Evolutionary conservation across 2,888 invertebrate species (phyloP), one percentile per base, ranked within the genome.

Genomic region (Brachyptera risi): DNA sequence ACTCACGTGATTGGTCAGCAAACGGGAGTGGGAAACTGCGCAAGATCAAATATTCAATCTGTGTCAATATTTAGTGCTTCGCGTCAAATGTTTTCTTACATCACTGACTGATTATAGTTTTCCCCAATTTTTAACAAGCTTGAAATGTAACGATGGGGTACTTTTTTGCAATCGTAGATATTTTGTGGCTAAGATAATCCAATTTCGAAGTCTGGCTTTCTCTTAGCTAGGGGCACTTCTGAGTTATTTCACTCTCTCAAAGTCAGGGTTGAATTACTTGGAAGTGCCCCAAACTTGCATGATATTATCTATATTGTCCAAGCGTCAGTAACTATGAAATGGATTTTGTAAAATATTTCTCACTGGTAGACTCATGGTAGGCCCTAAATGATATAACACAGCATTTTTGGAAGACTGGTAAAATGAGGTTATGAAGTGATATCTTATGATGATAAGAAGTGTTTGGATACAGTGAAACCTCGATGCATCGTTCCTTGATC

Each of bases 1-100:
- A 73, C 81, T 92, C 76, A 87, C 88, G 75, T 92, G 87, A 90
- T 66, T 44, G n/a, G 19, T 5, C 23, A 27, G 11, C 42, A n/a
- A 24, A 23, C 35, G 37, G 59, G 21, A 17, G 49, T 35, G 44
- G 44, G 44, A 21, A 7, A 11, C 11, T 11, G 31, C 31, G 11
- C 31, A n/a, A n/a, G n/a, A n/a, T n/a, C n/a, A n/a, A n/a, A n/a
- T n/a, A n/a, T n/a, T 31, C 11, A 31, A 31, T 5, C 31, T 31
- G 11, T 31, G 31, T 31, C 5, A 7, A 31, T 19, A 21, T 44
- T n/a, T 44, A 19, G 44, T 44, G 44, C 11, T 44, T 17, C 21
- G 21, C 19, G 40, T 38, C 40, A 38, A 44, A 17, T 21, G 17
- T 44, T n/a, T n/a, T 19, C 19, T 17, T 11, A 19, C 11, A 19